phyloP scores from a whole-genome alignment of 1,140 invertebrate species.

The Magallana gigas region DNA sequence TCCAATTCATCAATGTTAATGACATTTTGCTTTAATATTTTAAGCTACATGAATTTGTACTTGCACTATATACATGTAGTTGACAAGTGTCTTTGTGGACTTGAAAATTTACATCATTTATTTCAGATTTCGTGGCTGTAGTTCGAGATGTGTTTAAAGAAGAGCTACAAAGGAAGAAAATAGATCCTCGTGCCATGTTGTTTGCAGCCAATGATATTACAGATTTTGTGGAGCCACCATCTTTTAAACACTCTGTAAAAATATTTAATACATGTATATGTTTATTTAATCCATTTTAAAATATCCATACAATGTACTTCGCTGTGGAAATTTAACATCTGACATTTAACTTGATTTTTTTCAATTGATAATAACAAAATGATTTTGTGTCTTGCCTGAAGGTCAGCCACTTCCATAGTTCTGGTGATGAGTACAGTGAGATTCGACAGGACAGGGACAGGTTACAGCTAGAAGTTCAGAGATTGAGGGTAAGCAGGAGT shows the following conservation, averaged over 20 bases:
- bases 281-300: background rate
- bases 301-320: no score
- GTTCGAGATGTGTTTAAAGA: slow-evolving; percentile 70
- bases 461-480: slow-evolving; percentile 63
- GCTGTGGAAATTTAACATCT: no score
- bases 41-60: no score
- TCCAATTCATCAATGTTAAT: no score
- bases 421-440: background rate
- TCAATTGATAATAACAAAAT: background rate
- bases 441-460: slow-evolving; percentile 61
- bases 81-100: no score
- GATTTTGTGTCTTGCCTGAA: background rate
- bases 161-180: slow-evolving; percentile 65
- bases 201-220: slow-evolving; percentile 63
- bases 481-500: slow-evolving; percentile 49
- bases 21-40: no score
- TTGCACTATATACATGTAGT: no score
- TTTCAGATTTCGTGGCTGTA: slow-evolving; percentile 73
- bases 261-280: background rate
- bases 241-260: slow-evolving; percentile 60
- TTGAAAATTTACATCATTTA: no score
- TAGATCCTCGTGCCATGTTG: slow-evolving; percentile 59
- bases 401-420: background rate
- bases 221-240: slow-evolving; percentile 61
- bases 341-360: background rate